phyloP scores from a whole-genome alignment of 2,888 invertebrate species.

The Leucoptera coffeella region DNA sequence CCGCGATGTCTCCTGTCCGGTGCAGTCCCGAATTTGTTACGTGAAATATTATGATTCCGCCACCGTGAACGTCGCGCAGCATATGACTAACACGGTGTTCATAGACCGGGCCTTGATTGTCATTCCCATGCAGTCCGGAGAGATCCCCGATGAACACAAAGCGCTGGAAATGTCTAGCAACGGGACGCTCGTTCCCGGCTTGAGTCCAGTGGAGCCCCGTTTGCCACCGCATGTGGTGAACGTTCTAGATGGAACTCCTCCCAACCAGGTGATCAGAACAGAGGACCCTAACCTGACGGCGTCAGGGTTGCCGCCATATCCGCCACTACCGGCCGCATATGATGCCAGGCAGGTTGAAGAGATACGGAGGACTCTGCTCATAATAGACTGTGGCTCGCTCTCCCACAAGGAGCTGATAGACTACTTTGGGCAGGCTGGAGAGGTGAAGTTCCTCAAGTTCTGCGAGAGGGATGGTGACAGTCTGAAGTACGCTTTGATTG shows the following conservation, averaged over 20 bases:
- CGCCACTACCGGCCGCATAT: slow-evolving; percentile 79
- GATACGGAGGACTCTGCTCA: slow-evolving; percentile 85
- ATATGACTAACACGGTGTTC: slow-evolving; percentile 97
- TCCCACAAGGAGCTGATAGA: slow-evolving; percentile 82
- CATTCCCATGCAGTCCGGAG: slow-evolving; percentile 80
- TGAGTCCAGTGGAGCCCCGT: slow-evolving; percentile 76
- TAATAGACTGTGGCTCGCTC: slow-evolving; percentile 71
- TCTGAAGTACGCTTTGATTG: slow-evolving; percentile 78
- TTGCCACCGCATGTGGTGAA: slow-evolving; percentile 88
- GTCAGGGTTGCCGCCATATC: slow-evolving; percentile 83
- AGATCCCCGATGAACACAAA: slow-evolving; percentile 92
- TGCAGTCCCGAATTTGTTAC: slow-evolving; percentile 91
- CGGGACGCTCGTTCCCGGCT: slow-evolving; percentile 81
- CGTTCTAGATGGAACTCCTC: slow-evolving; percentile 74
- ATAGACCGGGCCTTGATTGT: slow-evolving; percentile 96
- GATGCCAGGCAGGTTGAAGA: slow-evolving; percentile 92
- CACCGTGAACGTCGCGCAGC: slow-evolving; percentile 92
- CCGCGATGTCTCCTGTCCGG: slow-evolving; percentile 83
- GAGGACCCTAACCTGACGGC: slow-evolving; percentile 83
- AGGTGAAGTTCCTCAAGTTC: slow-evolving; percentile 91
- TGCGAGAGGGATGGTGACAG: slow-evolving; percentile 78
- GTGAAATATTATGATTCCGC: slow-evolving; percentile 87
- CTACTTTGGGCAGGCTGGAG: slow-evolving; percentile 80
- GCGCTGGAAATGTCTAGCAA: slow-evolving; percentile 90
- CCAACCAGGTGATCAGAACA: slow-evolving; percentile 80